A percentile compares a stretch with the other conserved stretches of the same genome.
Evolutionary conservation across 2,797 vertebrate genomes (phyloP).

Genomic region (Dicrostonyx torquatus): DNA sequence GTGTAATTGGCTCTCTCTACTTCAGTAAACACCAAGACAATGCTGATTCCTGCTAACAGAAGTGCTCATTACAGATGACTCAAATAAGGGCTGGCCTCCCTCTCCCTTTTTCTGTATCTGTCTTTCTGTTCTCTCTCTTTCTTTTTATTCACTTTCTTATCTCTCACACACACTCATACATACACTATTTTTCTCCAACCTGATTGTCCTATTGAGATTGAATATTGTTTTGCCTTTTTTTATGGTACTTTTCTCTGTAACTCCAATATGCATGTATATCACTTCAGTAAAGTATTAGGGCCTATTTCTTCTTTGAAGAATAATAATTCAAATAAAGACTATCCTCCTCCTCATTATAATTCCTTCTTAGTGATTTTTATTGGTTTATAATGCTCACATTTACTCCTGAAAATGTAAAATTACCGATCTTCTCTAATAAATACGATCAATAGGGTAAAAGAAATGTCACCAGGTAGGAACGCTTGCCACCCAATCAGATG

Average conservation of each 20-base stretch:
- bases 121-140: neutral
- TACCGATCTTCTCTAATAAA: neutral
- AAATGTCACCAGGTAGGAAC: neutral
- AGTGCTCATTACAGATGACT: conserved; percentile 17
- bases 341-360: neutral
- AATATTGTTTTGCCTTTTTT: neutral
- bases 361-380: neutral
- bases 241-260: neutral
- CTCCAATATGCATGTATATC: neutral
- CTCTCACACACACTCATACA: rapidly evolving
- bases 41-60: conserved; percentile 15
- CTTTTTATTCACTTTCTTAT: neutral
- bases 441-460: neutral
- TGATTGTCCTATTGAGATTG: neutral
- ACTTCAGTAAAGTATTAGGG: neutral
- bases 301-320: neutral
- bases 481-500: neutral
- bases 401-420: conserved; percentile 25
- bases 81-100: neutral
- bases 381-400: neutral
- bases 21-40: conserved; percentile 58
- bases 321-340: neutral
- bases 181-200: neutral
- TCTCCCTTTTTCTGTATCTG: neutral
- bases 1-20: conserved; percentile 31